phyloP scores from a whole-genome alignment of 2,113 vertebrate genomes.

The Corythornis cristatus region DNA sequence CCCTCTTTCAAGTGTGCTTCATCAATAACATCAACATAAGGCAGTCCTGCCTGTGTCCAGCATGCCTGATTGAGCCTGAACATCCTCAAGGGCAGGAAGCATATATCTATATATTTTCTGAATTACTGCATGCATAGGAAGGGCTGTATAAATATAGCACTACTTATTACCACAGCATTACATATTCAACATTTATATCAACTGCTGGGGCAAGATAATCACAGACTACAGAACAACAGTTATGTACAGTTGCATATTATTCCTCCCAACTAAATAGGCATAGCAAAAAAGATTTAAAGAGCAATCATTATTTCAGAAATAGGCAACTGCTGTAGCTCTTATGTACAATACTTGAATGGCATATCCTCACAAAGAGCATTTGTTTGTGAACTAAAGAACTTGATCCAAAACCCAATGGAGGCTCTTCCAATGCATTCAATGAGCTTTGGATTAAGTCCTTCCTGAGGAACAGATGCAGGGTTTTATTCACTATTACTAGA shows the following conservation, averaged over 20 bases:
- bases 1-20: slow-evolving; percentile 26
- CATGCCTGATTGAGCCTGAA: background rate
- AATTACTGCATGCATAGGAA: background rate
- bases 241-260: background rate
- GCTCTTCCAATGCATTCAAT: slow-evolving; percentile 38
- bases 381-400: slow-evolving; percentile 35
- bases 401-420: slow-evolving; percentile 16
- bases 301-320: slow-evolving; percentile 21
- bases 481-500: slow-evolving; percentile 29
- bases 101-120: background rate
- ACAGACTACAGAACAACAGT: background rate
- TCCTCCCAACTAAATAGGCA: background rate
- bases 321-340: slow-evolving; percentile 17
- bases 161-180: background rate
- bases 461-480: slow-evolving; percentile 53
- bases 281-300: slow-evolving; percentile 6
- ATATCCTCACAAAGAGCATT: slow-evolving; percentile 35
- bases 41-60: background rate
- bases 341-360: slow-evolving; percentile 10
- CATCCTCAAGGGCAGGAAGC: background rate
- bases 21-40: slow-evolving; percentile 18
- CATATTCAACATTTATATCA: background rate
- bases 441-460: slow-evolving; percentile 57
- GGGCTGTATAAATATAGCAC: background rate
- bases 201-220: background rate